phyloP scores from a whole-genome alignment of 2,888 invertebrate genomes.

The Miltochrista miniata region DNA sequence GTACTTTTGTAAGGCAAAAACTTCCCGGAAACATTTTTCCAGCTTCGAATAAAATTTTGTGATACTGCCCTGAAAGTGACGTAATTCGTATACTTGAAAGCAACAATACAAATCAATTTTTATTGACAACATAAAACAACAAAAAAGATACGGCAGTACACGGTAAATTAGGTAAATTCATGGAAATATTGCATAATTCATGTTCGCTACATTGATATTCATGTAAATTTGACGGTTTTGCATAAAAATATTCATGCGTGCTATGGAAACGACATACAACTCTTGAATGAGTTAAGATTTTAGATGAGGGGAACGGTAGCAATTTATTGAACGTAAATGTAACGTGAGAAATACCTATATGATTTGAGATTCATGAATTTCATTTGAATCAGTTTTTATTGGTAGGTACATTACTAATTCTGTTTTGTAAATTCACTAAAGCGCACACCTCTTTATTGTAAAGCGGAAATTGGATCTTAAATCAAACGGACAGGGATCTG shows the following conservation, averaged over 20 bases:
- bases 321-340: background rate
- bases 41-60: too few relatives aligned
- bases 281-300: conserved; percentile 19
- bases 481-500: too few relatives aligned
- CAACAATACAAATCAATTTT: too few relatives aligned
- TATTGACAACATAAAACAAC: background rate
- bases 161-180: conserved; percentile 9
- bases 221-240: conserved; percentile 40
- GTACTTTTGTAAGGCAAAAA: too few relatives aligned
- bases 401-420: too few relatives aligned
- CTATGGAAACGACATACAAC: conserved; percentile 24
- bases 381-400: too few relatives aligned
- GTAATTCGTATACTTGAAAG: too few relatives aligned
- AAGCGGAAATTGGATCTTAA: too few relatives aligned
- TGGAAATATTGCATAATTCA: conserved; percentile 13
- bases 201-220: conserved; percentile 38
- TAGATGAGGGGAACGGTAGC: background rate
- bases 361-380: background rate
- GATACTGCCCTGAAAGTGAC: too few relatives aligned
- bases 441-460: too few relatives aligned
- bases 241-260: conserved; percentile 39
- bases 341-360: background rate
- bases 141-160: background rate
- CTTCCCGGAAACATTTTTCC: too few relatives aligned
- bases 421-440: too few relatives aligned